Percentiles rank a stretch among this genome's conserved stretches.
Conservation (phyloP, 2,113 vertebrate species). For the Engystomops pustulosus region DNA sequence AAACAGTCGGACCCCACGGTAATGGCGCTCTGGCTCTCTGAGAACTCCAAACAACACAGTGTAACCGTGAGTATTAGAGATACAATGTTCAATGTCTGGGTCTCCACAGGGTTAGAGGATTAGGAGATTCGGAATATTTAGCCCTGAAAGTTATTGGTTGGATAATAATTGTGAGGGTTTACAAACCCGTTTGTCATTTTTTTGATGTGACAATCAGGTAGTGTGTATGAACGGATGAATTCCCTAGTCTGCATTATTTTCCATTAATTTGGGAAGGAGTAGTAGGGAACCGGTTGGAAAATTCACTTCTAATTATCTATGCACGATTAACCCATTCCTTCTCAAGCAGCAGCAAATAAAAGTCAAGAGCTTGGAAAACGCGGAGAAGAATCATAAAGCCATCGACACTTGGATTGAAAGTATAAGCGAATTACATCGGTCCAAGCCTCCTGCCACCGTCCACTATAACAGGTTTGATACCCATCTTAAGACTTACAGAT, state of each 20-base stretch:
- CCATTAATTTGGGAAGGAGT: no score
- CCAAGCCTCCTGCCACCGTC: slow-evolving; percentile 79
- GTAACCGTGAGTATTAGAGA: slow-evolving; percentile 72
- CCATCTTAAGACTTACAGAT: no score
- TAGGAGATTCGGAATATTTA: neutral
- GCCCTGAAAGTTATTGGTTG: neutral
- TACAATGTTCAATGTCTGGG: no score
- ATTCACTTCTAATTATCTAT: no score
- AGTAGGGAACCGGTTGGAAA: neutral
- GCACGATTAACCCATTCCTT: neutral
- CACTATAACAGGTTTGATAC: slow-evolving; percentile 81
- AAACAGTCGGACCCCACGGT: slow-evolving; percentile 94
- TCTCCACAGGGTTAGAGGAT: no score
- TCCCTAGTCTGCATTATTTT: no score
- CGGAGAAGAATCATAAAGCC: slow-evolving; percentile 83
- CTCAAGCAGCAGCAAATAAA: slow-evolving; percentile 80
- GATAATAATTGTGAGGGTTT: no score
- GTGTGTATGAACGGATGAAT: no score
- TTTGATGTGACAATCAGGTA: no score
- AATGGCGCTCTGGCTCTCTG: slow-evolving; percentile 89
- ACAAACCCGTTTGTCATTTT: no score
- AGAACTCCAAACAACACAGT: slow-evolving; percentile 91
- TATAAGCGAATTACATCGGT: slow-evolving; percentile 85
- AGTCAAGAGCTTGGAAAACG: slow-evolving; percentile 86
- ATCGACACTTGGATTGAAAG: slow-evolving; percentile 87